These are phyloP conservation scores for Cephus pygmeus DNA, from an alignment of 2,888 invertebrate genomes.

Conservation along the genomic window DNA sequence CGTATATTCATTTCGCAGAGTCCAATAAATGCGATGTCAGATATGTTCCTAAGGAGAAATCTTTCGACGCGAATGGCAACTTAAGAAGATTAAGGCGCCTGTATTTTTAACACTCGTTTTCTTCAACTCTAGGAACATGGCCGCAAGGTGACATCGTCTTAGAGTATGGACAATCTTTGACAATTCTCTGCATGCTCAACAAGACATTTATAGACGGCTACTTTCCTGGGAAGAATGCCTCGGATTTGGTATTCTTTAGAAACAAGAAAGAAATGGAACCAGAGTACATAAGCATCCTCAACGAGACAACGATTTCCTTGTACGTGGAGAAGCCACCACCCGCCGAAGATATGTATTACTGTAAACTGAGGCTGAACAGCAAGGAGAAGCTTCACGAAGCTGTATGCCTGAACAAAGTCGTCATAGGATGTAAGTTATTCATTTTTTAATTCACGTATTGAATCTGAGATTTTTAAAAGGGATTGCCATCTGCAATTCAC, in stretches of 20 bases:
- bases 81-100: no score
- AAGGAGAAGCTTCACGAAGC: conserved; percentile 41
- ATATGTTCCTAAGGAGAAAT: no score
- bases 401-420: conserved; percentile 70
- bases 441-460: conserved; percentile 62
- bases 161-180: conserved; percentile 72
- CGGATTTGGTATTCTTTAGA: conserved; percentile 67
- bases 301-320: conserved; percentile 73
- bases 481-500: no score
- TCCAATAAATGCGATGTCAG: no score
- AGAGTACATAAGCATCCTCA: conserved; percentile 69
- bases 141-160: conserved; percentile 72
- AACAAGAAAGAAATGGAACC: conserved; percentile 60
- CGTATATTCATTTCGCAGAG: no score
- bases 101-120: background rate
- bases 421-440: conserved; percentile 70
- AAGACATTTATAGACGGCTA: conserved; percentile 60
- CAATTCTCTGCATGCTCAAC: conserved; percentile 74
- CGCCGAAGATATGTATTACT: conserved; percentile 70
- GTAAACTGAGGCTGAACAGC: conserved; percentile 65
- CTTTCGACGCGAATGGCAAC: no score
- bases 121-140: conserved; percentile 51
- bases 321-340: conserved; percentile 70
- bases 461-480: no score
- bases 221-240: conserved; percentile 68